Conservation (phyloP, 1,140 invertebrate species). For the Cecropterus lyciades region DNA sequence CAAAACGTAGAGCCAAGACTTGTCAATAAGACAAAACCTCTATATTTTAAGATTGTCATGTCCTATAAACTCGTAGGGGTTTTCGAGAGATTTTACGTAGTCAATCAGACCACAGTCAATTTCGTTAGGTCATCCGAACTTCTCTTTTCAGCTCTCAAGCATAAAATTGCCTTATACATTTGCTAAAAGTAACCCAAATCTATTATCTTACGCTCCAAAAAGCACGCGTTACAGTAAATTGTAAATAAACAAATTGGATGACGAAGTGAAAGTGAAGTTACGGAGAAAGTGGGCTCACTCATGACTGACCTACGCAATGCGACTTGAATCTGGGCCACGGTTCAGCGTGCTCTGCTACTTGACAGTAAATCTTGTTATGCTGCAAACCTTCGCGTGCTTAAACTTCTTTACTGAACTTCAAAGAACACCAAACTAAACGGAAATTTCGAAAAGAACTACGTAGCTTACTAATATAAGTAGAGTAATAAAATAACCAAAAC, state of each 20-base stretch:
- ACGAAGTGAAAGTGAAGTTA: constrained; percentile 70
- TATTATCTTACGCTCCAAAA: constrained; percentile 21
- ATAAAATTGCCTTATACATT: background rate
- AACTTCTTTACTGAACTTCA: too few relatives aligned
- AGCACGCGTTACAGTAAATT: constrained; percentile 21
- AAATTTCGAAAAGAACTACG: too few relatives aligned
- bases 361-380: background rate
- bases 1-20: too few relatives aligned
- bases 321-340: constrained; percentile 59
- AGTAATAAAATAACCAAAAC: too few relatives aligned
- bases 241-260: constrained; percentile 48
- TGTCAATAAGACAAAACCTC: too few relatives aligned
- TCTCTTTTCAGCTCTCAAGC: background rate
- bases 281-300: constrained; percentile 66
- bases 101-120: too few relatives aligned
- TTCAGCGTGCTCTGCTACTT: constrained; percentile 28
- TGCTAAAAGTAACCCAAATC: background rate
- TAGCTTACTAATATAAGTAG: too few relatives aligned
- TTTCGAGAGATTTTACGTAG: too few relatives aligned
- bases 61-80: too few relatives aligned
- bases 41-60: too few relatives aligned
- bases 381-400: background rate
- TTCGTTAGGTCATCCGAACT: too few relatives aligned
- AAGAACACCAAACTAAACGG: too few relatives aligned
- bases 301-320: constrained; percentile 77